These are phyloP conservation scores for Drosophila cyrtoloma DNA, from an alignment of 2,888 invertebrate genomes.

Conservation along the genomic window DNA sequence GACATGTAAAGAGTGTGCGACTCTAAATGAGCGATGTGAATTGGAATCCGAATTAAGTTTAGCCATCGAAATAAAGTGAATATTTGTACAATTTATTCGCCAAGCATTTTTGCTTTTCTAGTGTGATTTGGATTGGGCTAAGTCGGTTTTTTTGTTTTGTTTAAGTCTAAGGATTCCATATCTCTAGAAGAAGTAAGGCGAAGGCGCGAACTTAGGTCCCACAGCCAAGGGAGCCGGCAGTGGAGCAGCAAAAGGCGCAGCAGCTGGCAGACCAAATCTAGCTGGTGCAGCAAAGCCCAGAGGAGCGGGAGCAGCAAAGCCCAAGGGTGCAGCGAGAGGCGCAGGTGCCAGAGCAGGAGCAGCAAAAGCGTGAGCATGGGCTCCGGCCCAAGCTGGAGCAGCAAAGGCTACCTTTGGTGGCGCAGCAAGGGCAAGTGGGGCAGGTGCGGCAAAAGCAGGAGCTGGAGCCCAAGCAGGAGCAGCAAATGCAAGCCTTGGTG, in stretches of 20 bases:
- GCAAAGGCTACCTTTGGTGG: constrained; percentile 13
- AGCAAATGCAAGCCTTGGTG: constrained; percentile 60
- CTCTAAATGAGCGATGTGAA: constrained; percentile 9
- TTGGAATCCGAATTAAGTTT: not conserved
- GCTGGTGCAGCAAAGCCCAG: constrained; percentile 44
- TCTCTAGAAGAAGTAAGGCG: constrained; percentile 67
- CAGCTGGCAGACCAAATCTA: constrained; percentile 52
- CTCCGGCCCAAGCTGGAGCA: constrained; percentile 37
- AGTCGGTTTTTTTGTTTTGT: constrained; percentile 4
- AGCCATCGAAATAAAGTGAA: constrained; percentile 24
- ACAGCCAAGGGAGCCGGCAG: constrained; percentile 56
- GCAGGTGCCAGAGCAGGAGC: constrained; percentile 59
- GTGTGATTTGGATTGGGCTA: constrained; percentile 45
- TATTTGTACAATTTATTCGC: constrained; percentile 52
- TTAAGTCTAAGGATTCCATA: constrained; percentile 25
- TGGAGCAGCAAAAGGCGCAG: constrained; percentile 47
- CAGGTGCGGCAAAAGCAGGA: constrained; percentile 56
- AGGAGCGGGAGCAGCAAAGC: constrained; percentile 34
- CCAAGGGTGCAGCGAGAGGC: constrained; percentile 49
- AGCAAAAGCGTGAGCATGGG: constrained; percentile 65
- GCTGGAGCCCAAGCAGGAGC: constrained; percentile 47
- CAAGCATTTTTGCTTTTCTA: constrained; percentile 45
- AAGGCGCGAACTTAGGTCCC: constrained; percentile 56
- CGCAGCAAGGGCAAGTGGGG: constrained; percentile 37
- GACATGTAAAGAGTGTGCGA: constrained; percentile 61